These are phyloP conservation scores for Minunthozetes semirufus DNA, from an alignment of 2,888 invertebrate species.

Conservation along the genomic window DNA sequence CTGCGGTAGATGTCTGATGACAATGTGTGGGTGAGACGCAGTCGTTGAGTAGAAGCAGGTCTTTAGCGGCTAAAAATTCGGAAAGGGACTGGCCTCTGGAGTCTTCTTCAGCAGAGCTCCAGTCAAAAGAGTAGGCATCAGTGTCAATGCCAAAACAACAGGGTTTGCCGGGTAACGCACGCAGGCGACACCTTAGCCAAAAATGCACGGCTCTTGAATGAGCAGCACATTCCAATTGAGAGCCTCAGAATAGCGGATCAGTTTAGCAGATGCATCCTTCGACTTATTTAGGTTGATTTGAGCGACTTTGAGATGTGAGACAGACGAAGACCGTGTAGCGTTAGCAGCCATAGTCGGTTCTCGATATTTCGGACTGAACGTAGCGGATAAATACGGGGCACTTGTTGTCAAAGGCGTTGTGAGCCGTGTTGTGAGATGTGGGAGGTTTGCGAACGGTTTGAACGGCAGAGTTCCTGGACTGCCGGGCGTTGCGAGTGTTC, in stretches of 20 bases:
- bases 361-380: neutral
- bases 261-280: neutral
- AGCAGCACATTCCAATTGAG: neutral
- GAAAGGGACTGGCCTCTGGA: neutral
- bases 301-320: neutral
- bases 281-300: neutral
- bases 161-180: neutral
- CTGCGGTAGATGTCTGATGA: neutral
- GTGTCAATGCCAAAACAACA: neutral
- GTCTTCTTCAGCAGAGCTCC: neutral
- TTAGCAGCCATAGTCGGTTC: neutral
- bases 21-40: neutral
- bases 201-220: neutral
- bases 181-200: neutral
- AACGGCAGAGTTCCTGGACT: too few relatives aligned
- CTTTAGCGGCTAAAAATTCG: neutral
- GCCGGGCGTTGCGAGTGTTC: too few relatives aligned
- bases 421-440: neutral
- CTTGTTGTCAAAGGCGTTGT: neutral
- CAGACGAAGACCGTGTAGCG: neutral
- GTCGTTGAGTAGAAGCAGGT: neutral
- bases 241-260: neutral
- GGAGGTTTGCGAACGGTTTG: too few relatives aligned
- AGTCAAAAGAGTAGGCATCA: neutral
- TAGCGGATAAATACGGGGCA: neutral